A percentile compares a stretch with the other conserved stretches of the same genome.
These are phyloP conservation scores for Osmerus mordax DNA, from an alignment of 2,113 vertebrate species.

Conservation along the genomic window DNA sequence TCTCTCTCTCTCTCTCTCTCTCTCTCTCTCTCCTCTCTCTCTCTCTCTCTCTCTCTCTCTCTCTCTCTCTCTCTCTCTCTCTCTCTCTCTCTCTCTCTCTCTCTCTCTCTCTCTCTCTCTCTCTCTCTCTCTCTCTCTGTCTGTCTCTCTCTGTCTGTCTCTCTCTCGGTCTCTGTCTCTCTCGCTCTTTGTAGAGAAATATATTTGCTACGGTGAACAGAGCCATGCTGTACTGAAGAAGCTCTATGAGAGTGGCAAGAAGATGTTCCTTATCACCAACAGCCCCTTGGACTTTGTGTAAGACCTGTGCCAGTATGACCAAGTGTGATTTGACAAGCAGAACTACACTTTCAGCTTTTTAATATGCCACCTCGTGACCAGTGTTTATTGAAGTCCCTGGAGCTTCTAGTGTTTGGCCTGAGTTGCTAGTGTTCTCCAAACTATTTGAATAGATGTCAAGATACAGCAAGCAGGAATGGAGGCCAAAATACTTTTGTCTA, in stretches of 20 bases:
- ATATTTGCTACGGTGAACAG: slow-evolving; percentile 92
- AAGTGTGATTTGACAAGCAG: not conserved
- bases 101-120: not conserved
- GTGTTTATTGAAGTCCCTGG: not conserved
- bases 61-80: not conserved
- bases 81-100: not conserved
- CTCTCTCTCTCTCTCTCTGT: not conserved
- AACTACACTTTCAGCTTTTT: too few relatives aligned
- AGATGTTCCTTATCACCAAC: slow-evolving; percentile 99
- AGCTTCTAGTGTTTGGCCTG: too few relatives aligned
- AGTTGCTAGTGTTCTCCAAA: not conserved
- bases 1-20: not conserved
- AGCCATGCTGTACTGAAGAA: slow-evolving; percentile 91
- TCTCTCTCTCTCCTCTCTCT: not conserved
- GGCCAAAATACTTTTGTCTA: not conserved
- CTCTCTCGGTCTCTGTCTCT: slow-evolving; percentile 7
- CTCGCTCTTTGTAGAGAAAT: slow-evolving; percentile 77
- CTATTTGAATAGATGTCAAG: not conserved
- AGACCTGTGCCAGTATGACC: slow-evolving; percentile 54
- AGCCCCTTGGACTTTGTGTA: slow-evolving; percentile 98
- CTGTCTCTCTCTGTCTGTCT: too few relatives aligned
- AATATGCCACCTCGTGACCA: too few relatives aligned
- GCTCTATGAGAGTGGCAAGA: slow-evolving; percentile 88
- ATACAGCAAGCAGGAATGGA: not conserved
- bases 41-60: not conserved